Evolutionary conservation across 1,140 invertebrate species (phyloP), one percentile per base, ranked within the genome.

Genomic region (Diploscapter pachys): DNA sequence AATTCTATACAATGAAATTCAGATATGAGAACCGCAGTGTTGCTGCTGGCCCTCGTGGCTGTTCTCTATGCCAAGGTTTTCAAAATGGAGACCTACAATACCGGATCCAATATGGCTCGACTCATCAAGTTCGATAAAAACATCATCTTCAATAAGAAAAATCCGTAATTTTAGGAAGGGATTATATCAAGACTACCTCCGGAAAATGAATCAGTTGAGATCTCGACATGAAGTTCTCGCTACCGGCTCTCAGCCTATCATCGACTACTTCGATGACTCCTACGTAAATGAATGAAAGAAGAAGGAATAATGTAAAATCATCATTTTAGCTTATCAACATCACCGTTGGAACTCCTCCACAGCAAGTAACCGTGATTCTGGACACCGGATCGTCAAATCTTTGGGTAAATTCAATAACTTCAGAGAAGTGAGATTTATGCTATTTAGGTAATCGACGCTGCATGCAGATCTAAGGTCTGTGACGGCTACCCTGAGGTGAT

Each of bases 331-430:
- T 81, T 50, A 79, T 73, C 63, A 75, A 81, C 61, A 77, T 81
- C 69, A 76, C 79, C 13, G 3, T 81, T 4, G 80, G 80, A 64
- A 81, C 80, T 53, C 80, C 80, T 64, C n/a, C 73, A 8, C 80
- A 81, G 53, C 55, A 65, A n/a, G 75, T 82, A 72, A 78, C 73
- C 50, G 68, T 81, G 50, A 78, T 81, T 54, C 61, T 81, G 48
- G 80, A 81, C 64, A 81, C 80, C 48, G 80, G 80, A 72, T 76
- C 74, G 8, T 81, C 80, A n/a, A 81, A 81, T 66, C 63, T 81
- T 5, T 81, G 80, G 80, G 78, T 81, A 9, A 55, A 73, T 55
- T 50, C 31, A 80, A 81, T 50, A 62, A 70, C 50, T 81, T 82
- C 78, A 78, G 73, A 51, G 74, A 81, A 53, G 80, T 81, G 50